Percentiles rank a stretch among this genome's conserved stretches.
Conservation (phyloP, 2,888 invertebrate genomes). For the Busseola fusca region DNA sequence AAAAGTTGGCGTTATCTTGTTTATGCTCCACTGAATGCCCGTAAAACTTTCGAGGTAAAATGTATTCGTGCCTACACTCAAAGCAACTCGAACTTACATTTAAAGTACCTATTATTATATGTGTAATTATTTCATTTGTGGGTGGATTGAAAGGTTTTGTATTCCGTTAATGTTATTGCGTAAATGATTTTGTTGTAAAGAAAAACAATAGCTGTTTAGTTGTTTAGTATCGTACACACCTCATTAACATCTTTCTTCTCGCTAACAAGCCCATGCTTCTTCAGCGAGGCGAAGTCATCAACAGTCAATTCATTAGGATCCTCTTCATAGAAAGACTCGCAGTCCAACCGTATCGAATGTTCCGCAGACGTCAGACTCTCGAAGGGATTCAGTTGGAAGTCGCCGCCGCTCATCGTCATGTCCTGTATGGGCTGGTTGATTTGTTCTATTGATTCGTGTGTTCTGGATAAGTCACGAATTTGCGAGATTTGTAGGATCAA, state of each 20-base stretch:
- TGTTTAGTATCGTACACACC: slow-evolving; percentile 60
- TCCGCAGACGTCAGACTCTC: slow-evolving; percentile 78
- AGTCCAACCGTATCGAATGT: slow-evolving; percentile 82
- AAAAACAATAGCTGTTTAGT: no score
- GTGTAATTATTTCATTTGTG: no score
- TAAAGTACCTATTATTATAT: no score
- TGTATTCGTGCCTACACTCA: background rate
- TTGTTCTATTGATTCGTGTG: slow-evolving; percentile 83
- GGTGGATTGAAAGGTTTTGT: no score
- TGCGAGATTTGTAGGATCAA: no score
- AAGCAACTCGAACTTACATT: background rate
- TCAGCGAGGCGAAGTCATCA: slow-evolving; percentile 84
- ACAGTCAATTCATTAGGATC: slow-evolving; percentile 82
- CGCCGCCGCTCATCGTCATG: slow-evolving; percentile 85
- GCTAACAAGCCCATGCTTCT: slow-evolving; percentile 81
- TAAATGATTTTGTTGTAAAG: no score
- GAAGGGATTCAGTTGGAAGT: slow-evolving; percentile 84
- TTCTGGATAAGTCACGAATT: slow-evolving; percentile 64
- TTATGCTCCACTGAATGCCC: background rate
- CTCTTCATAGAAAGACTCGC: slow-evolving; percentile 82
- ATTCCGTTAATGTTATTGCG: no score
- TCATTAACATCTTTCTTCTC: slow-evolving; percentile 84
- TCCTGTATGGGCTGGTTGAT: slow-evolving; percentile 88
- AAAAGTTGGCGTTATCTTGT: background rate
- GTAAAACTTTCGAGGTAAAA: background rate